Evolutionary conservation across 2,888 invertebrate species (phyloP).

Genomic region (Balanococcus diminutus): DNA sequence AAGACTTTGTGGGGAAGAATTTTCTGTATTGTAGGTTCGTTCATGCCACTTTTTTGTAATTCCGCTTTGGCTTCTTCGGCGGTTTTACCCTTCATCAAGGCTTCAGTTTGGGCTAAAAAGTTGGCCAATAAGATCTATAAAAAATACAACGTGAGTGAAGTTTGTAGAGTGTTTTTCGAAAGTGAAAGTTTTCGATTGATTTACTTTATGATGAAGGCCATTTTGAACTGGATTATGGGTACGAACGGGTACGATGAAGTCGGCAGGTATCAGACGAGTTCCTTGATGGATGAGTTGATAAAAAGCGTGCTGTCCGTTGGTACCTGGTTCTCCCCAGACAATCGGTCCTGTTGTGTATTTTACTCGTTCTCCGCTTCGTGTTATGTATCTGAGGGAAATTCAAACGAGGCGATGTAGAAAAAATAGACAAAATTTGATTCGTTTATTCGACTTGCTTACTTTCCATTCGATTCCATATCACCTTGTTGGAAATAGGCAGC

Average conservation of each 20-base stretch:
- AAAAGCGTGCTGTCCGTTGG: slow-evolving; percentile 99
- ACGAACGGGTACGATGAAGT: slow-evolving; percentile 89
- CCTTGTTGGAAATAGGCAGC: slow-evolving; percentile 99
- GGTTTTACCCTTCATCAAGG: slow-evolving; percentile 85
- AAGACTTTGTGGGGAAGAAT: slow-evolving; percentile 96
- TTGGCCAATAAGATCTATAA: slow-evolving; percentile 85
- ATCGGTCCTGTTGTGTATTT: slow-evolving; percentile 77
- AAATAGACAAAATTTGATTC: not conserved
- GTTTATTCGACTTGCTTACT: slow-evolving; percentile 65
- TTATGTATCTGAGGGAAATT: slow-evolving; percentile 67
- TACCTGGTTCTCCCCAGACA: slow-evolving; percentile 98
- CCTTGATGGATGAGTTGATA: slow-evolving; percentile 98
- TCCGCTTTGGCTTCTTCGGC: slow-evolving; percentile 76
- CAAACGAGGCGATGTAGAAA: not conserved
- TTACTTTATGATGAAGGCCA: slow-evolving; percentile 83
- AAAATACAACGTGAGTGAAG: not conserved
- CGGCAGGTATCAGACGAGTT: slow-evolving; percentile 88
- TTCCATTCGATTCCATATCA: slow-evolving; percentile 99
- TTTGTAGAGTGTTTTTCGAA: not conserved
- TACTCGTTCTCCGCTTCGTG: slow-evolving; percentile 70
- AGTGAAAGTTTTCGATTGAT: not conserved
- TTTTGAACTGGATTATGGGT: slow-evolving; percentile 85
- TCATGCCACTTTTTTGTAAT: slow-evolving; percentile 78
- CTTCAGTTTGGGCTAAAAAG: slow-evolving; percentile 98
- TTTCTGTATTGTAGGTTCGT: slow-evolving; percentile 73